Evolutionary conservation across 2,797 vertebrate genomes (phyloP).

Genomic region (Halcyon badia): DNA sequence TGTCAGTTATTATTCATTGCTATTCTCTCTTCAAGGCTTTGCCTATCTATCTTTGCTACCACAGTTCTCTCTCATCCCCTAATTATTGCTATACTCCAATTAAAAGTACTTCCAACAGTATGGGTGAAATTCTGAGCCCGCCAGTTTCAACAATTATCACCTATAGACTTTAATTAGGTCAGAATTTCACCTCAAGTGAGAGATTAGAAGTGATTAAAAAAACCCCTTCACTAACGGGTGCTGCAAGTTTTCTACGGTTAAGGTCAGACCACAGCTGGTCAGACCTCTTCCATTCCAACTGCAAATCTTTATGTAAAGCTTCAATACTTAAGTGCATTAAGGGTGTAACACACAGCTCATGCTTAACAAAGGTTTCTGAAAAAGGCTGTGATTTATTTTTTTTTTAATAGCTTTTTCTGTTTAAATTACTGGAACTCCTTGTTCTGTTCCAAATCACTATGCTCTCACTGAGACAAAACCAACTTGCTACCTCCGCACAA

Average conservation of each 20-base stretch:
- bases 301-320: background rate
- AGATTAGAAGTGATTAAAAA: background rate
- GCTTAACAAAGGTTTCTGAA: background rate
- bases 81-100: background rate
- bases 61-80: background rate
- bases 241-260: background rate
- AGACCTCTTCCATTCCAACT: background rate
- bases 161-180: conserved; percentile 8
- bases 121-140: background rate
- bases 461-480: background rate
- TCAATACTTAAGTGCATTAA: background rate
- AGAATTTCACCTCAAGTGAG: background rate
- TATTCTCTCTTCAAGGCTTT: background rate
- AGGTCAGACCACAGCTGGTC: background rate
- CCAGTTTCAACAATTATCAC: background rate
- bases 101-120: background rate
- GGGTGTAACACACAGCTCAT: background rate
- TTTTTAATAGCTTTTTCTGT: background rate
- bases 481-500: background rate
- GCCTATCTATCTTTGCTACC: background rate
- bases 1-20: background rate
- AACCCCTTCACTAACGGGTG: background rate
- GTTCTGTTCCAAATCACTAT: background rate
- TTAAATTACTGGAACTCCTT: conserved; percentile 3
- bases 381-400: background rate